Percentiles rank a stretch among this genome's conserved stretches.
These are phyloP conservation scores for Mycogona germanica DNA, from an alignment of 2,888 invertebrate genomes.

Conservation along the genomic window DNA sequence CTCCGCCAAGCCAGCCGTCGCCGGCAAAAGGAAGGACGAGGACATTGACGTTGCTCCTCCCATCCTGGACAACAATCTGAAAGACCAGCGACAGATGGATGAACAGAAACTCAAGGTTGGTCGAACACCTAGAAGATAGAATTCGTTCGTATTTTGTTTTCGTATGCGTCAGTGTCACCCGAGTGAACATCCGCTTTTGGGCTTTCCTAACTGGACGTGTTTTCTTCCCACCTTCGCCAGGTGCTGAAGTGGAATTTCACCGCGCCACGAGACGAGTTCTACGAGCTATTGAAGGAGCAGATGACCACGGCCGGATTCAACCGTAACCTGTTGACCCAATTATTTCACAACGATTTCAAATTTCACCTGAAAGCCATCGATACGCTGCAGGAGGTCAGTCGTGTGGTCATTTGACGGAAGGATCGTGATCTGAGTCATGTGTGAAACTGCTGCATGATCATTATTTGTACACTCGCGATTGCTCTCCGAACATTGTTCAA, in stretches of 20 bases:
- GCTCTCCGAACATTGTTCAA: slow-evolving; percentile 77
- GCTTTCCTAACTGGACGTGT: slow-evolving; percentile 9
- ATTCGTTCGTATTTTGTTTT: slow-evolving; percentile 25
- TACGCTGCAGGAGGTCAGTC: slow-evolving; percentile 54
- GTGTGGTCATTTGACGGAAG: slow-evolving; percentile 12
- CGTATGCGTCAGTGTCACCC: neutral
- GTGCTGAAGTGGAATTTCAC: slow-evolving; percentile 89
- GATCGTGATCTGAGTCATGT: slow-evolving; percentile 41
- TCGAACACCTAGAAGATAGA: no score
- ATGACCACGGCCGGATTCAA: slow-evolving; percentile 82
- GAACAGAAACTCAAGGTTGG: slow-evolving; percentile 86
- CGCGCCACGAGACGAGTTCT: slow-evolving; percentile 84
- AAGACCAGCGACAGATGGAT: slow-evolving; percentile 85
- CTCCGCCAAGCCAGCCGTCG: neutral
- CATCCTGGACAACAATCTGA: slow-evolving; percentile 67
- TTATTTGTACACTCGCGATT: slow-evolving; percentile 75
- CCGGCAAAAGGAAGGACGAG: slow-evolving; percentile 53
- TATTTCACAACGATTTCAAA: slow-evolving; percentile 90
- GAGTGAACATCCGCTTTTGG: slow-evolving; percentile 5
- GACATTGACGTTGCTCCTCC: slow-evolving; percentile 69
- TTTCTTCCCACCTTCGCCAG: slow-evolving; percentile 28
- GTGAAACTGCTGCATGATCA: slow-evolving; percentile 65
- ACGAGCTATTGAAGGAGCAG: slow-evolving; percentile 77
- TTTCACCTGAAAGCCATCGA: slow-evolving; percentile 94
- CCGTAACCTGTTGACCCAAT: slow-evolving; percentile 69